Base-by-base conservation (phyloP, 2,113 vertebrate genomes). In the Tringa solitaria region DNA sequence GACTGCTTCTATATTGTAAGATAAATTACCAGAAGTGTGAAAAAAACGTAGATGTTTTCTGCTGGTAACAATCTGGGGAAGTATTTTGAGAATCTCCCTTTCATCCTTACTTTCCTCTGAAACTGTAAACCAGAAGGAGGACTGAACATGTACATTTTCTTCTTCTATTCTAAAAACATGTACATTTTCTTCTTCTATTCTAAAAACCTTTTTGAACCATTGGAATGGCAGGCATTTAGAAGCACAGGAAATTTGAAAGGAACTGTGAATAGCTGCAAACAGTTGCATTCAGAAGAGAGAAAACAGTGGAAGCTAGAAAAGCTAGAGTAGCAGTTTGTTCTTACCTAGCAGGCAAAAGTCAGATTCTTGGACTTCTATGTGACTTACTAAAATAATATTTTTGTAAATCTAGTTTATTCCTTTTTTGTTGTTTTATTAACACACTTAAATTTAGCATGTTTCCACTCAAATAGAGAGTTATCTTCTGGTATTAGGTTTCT, bases 201-300 rank as follows among this genome's bases (percentile, higher is more conserved):
- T 88, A 59, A 92, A 94, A 83, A 37, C 12, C 45, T 51, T 92
- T 83, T 22, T 17, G 18, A 92, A 63, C 20, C 45, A 21, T 46
- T 88, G 95, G 92, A 94, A 97, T 95, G 67, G 65, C 27, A 54
- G 95, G 93, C 68, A 92, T 19, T 74, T 43, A 63, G 87, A 33
- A 96, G 75, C 45, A 93, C 95, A 95, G 78, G 90, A 94, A 88
- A 88, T 92, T 88, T 93, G 63, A 95, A 95, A 92, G 72, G 75
- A 94, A 30, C 67, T 93, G 95, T 93, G 95, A 97, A 96, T 93
- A 84, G 92, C 79, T 96, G 67, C 51, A 91, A 95, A 94, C 4
- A 22, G 67, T 48, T 76, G 39, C 64, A 84, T 81, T 88, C 41
- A 86, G 72, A 80, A 74, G 37, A 74, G 18, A 83, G 79, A 90